Conservation (phyloP, 2,888 invertebrate species). For the Cephalotes varians region DNA sequence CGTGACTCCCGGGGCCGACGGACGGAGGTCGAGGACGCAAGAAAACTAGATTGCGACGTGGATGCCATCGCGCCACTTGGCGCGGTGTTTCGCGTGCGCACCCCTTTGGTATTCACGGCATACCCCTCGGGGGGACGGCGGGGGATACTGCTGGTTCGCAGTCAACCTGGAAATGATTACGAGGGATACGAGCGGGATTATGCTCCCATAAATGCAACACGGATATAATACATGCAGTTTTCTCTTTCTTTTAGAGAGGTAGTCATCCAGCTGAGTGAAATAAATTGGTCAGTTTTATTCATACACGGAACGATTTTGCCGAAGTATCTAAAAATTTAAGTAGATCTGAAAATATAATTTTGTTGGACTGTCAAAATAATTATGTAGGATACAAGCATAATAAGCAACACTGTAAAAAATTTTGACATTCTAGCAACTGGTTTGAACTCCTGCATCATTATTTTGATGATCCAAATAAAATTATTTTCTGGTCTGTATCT, state of each 20-base stretch:
- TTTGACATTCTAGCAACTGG: no score
- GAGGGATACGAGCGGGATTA: slow-evolving; percentile 27
- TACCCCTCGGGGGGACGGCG: neutral
- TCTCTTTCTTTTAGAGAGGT: neutral
- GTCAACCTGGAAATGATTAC: slow-evolving; percentile 51
- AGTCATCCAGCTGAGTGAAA: neutral
- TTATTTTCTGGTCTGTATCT: no score
- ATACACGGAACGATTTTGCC: no score
- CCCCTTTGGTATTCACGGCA: slow-evolving; percentile 30
- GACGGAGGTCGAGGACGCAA: slow-evolving; percentile 44
- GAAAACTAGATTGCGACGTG: slow-evolving; percentile 60
- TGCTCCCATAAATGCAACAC: neutral
- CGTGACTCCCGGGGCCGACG: slow-evolving; percentile 54
- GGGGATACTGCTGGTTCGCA: neutral
- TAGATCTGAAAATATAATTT: no score
- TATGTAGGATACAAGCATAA: no score
- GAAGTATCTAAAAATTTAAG: no score
- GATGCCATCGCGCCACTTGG: slow-evolving; percentile 10
- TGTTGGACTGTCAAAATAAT: no score
- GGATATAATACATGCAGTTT: neutral
- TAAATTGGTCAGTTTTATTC: neutral
- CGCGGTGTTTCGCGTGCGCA: slow-evolving; percentile 17
- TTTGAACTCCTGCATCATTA: no score
- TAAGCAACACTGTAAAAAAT: no score
- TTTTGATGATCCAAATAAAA: no score